Evolutionary conservation across 2,797 vertebrate species (phyloP), one percentile per base, ranked within the genome.

Genomic region (Amblyopsis hoosieri): DNA sequence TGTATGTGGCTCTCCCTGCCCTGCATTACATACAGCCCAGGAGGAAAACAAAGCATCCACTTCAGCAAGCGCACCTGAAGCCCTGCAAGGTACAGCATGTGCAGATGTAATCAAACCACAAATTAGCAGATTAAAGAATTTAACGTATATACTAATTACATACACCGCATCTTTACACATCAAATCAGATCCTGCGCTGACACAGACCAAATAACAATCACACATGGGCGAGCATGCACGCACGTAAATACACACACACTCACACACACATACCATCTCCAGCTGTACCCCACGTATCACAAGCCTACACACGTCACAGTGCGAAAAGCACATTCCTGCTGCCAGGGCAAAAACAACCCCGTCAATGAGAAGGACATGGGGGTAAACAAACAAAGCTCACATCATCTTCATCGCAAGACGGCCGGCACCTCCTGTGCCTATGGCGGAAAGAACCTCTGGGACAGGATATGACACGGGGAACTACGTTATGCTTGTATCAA

Each of bases 41-140:
- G 85, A 55, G 69, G 52, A 71, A 84, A 77, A 68, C 54, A 62
- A 76, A 83, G 11, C 57, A 76, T 62, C 4, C 10, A 29, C 15
- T 81, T 67, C 63, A 74, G 76, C 84, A 68, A 82, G 68, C 62
- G 73, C 84, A 90, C 85, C 81, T 84, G 87, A 73, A 67, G 62
- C 61, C 74, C 70, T 73, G 68, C 59, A 62, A 79, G 57, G 46
- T 71, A 29, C 23, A 29, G 23, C 23, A 82, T 81, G 64, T 69
- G 53, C 72, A 53, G 54, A 63, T 74, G 71, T 80, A 85, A 87
- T 80, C 76, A 84, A 81, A 80, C 9, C 57, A 46, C 57, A 72
- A 70, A 81, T 75, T 69, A 81, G 57, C 81, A 70, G 71, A 83
- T 75, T 70, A 71, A 45, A 62, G 48, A 53, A 76, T 1, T 81